These are phyloP conservation scores for Agelas oroides DNA, from an alignment of 37 sponge, comb jelly and placozoan genomes.

Conservation along the genomic window DNA sequence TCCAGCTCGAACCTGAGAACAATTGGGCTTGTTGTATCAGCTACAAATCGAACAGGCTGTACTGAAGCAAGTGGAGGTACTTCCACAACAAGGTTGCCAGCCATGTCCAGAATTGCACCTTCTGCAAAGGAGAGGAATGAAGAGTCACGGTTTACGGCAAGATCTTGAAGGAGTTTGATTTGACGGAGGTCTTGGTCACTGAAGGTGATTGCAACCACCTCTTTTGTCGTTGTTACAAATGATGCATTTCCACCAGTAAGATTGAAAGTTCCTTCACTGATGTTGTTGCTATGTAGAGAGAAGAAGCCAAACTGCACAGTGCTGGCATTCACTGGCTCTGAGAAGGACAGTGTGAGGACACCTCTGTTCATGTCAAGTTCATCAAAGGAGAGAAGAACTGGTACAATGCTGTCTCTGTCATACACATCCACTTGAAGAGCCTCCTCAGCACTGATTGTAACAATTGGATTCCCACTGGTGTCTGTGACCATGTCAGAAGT, in stretches of 20 bases:
- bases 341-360: slow-evolving; percentile 73
- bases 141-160: slow-evolving; percentile 46
- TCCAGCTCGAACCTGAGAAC: slow-evolving; percentile 78
- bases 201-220: slow-evolving; percentile 57
- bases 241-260: slow-evolving; percentile 73
- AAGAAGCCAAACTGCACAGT: slow-evolving; percentile 53
- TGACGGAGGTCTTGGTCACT: slow-evolving; percentile 63
- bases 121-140: slow-evolving; percentile 73
- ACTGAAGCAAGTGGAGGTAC: neutral
- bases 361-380: slow-evolving; percentile 80
- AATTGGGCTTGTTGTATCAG: slow-evolving; percentile 73
- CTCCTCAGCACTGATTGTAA: slow-evolving; percentile 30
- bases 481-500: slow-evolving; percentile 66
- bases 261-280: slow-evolving; percentile 40
- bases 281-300: slow-evolving; percentile 58
- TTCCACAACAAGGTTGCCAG: slow-evolving; percentile 64
- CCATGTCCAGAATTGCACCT: slow-evolving; percentile 70
- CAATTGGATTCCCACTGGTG: slow-evolving; percentile 59
- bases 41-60: slow-evolving; percentile 8
- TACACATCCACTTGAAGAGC: slow-evolving; percentile 66
- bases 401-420: slow-evolving; percentile 63
- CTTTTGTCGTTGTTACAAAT: slow-evolving; percentile 38
- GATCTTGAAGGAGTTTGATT: slow-evolving; percentile 78
- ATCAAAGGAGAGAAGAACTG: slow-evolving; percentile 52
- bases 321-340: slow-evolving; percentile 78